Percentiles rank a stretch among this genome's conserved stretches.
Conservation (phyloP, 2,888 invertebrate species). For the Coleophora deauratella region DNA sequence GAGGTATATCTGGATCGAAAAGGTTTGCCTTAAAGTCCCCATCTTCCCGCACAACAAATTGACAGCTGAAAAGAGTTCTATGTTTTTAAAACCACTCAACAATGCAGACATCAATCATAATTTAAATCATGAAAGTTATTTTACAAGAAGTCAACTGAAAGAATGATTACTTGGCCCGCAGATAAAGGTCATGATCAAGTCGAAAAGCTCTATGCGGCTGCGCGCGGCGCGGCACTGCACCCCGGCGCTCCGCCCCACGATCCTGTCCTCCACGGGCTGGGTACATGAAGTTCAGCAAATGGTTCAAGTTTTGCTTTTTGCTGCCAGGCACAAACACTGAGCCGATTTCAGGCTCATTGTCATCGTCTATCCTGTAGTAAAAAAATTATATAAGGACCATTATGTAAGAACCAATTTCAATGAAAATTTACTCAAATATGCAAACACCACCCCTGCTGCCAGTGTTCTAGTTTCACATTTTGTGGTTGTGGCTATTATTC, state of each 20-base stretch:
- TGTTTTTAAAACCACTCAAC: no score
- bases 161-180: conserved; percentile 90
- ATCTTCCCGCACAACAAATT: conserved; percentile 91
- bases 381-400: background rate
- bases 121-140: no score
- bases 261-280: conserved; percentile 73
- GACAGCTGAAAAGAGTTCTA: conserved; percentile 79
- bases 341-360: conserved; percentile 82
- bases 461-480: no score
- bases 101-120: no score
- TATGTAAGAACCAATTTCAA: no score
- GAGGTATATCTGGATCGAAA: conserved; percentile 89
- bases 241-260: conserved; percentile 31
- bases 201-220: conserved; percentile 52
- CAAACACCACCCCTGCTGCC: no score
- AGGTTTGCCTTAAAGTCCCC: conserved; percentile 86
- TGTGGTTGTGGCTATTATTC: no score
- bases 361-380: conserved; percentile 62
- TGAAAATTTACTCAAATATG: no score
- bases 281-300: conserved; percentile 94
- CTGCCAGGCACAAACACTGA: conserved; percentile 88
- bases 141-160: background rate
- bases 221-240: conserved; percentile 39
- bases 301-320: conserved; percentile 94
- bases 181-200: conserved; percentile 94